Evolutionary conservation across 2,888 invertebrate species (phyloP), one percentile per base, ranked within the genome.

Genomic region (Synanthedon tipuliformis): DNA sequence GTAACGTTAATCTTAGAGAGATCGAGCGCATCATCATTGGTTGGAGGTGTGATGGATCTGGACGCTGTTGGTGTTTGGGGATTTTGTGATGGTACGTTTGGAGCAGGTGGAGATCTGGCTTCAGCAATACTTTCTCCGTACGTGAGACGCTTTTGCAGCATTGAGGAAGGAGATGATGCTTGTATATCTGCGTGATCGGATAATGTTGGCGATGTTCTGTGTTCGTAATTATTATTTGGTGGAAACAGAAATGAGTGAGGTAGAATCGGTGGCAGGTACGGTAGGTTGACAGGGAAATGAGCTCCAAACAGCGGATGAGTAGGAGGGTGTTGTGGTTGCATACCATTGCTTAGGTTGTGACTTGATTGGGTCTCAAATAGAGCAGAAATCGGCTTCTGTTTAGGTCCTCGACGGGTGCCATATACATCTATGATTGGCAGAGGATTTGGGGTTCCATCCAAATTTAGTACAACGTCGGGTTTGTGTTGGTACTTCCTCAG

Each of bases 401-500:
- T 95, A 0, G 96, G 96, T 0, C 97, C 97, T 1, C 97, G 89
- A 3, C 96, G 89, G 0, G 95, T 95, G 40, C 97, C 96, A 68
- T 96, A 96, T 0, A 97, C 94, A 74, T 97, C 97, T 53, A 97
- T 95, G 13, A 96, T 93, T 0, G 95, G 93, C 41, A 94, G 75
- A 0, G 95, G 95, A 77, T 96, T 96, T 0, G 95, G 95, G 0
- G 95, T 92, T 1, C 97, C 97, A 64, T 97, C 96, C 15, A 94
- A 89, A 66, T 97, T 95, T 12, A 97, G 85, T 0, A 98, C 96
- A 88, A 95, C 93, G 0, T 94, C 96, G 0, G 98, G 97, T 59
- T 91, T 92, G 76, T 99, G 99, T 27, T 90, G 89, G 73, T 98
- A 96, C 75, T 98, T 98, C 48, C 96, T 90, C 48, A 99, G 86